phyloP scores from a whole-genome alignment of 37 sponge, comb jelly and placozoan genomes.

The Hormiphora californensis region DNA sequence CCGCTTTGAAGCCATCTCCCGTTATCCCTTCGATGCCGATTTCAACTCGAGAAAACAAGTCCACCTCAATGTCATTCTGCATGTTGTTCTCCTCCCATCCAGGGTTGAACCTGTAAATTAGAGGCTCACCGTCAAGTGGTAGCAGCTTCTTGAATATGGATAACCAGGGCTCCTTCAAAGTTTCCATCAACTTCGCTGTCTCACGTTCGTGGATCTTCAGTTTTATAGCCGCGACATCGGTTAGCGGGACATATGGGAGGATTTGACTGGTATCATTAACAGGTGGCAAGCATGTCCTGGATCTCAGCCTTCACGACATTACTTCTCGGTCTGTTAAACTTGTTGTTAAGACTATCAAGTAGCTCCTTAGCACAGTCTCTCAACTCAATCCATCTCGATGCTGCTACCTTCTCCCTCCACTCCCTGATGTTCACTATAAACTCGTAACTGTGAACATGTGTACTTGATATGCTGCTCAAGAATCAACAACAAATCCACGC shows the following conservation, averaged over 20 bases:
- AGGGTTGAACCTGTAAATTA: neutral
- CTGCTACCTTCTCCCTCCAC: conserved; percentile 4
- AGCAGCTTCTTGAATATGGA: neutral
- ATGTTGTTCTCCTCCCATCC: neutral
- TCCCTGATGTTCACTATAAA: neutral
- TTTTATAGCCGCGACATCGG: neutral
- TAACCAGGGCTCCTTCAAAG: conserved; percentile 30
- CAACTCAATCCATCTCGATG: conserved; percentile 32
- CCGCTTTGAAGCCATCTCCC: conserved; percentile 20
- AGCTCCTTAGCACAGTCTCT: conserved; percentile 11
- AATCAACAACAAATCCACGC: neutral
- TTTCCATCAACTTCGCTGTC: neutral
- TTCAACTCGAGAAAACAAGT: conserved; percentile 1
- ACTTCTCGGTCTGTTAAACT: neutral
- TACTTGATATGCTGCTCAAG: conserved; percentile 12
- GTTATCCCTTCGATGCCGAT: neutral
- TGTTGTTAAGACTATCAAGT: neutral
- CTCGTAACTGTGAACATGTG: conserved; percentile 9
- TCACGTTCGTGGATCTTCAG: neutral
- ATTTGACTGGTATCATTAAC: neutral
- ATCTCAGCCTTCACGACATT: conserved; percentile 35
- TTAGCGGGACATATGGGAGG: neutral
- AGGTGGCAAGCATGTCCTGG: neutral
- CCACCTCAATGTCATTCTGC: neutral
- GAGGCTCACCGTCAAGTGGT: neutral